These are phyloP conservation scores for Belgica antarctica DNA, from an alignment of 2,888 invertebrate genomes.

Conservation along the genomic window DNA sequence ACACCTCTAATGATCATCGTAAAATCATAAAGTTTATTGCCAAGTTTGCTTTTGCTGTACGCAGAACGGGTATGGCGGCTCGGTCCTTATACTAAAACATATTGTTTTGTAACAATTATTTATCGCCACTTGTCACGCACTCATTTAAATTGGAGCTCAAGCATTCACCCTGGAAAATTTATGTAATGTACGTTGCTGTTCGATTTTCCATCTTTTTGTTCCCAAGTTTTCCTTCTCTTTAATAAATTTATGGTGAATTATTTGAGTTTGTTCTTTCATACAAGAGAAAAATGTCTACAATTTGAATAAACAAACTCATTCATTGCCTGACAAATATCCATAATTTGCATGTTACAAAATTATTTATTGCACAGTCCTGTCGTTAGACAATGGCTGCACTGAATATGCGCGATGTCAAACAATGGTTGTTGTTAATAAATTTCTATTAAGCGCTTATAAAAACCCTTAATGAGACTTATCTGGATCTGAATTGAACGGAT, in stretches of 20 bases:
- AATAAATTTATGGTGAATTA: constrained; percentile 6
- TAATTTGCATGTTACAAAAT: constrained; percentile 28
- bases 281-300: constrained; percentile 18
- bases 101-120: constrained; percentile 37
- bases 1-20: constrained; percentile 33
- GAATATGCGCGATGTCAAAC: neutral
- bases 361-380: constrained; percentile 23
- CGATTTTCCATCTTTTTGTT: constrained; percentile 7
- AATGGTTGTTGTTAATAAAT: neutral
- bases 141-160: constrained; percentile 3
- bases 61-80: neutral
- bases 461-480: neutral
- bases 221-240: neutral
- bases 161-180: neutral
- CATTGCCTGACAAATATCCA: constrained; percentile 36
- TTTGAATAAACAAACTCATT: constrained; percentile 25
- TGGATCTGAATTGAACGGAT: neutral
- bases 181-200: neutral
- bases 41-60: neutral
- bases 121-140: constrained; percentile 36
- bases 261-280: neutral
- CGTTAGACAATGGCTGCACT: neutral
- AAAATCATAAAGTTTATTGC: constrained; percentile 36
- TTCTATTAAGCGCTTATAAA: neutral
- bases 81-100: constrained; percentile 14